A percentile compares a stretch with the other conserved stretches of the same genome.
Evolutionary conservation across 1,140 invertebrate genomes (phyloP).

Genomic region (Orius laevigatus): DNA sequence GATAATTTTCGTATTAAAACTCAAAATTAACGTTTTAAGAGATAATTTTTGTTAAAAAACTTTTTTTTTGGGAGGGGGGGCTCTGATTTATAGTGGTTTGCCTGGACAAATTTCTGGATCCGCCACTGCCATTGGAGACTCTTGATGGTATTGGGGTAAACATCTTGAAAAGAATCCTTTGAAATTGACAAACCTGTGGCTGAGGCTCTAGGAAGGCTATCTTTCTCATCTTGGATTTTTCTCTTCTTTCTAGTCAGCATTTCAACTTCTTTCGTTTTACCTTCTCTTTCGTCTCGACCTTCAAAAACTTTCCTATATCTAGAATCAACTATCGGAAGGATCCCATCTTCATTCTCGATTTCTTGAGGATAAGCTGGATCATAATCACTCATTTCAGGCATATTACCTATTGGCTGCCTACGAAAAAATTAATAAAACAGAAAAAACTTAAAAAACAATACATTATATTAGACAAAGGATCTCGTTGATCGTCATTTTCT

Average conservation of each 20-base stretch:
- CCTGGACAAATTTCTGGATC: too few species aligned
- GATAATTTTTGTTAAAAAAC: too few species aligned
- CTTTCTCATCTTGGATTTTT: neutral
- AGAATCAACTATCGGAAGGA: neutral
- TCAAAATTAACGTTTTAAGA: too few species aligned
- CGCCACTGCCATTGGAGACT: neutral
- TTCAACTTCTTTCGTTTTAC: too few species aligned
- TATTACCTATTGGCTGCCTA: neutral
- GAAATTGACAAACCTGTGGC: slow-evolving; percentile 28
- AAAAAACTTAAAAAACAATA: neutral
- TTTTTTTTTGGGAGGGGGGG: too few species aligned
- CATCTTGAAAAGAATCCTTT: neutral
- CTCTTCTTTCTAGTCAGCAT: slow-evolving; percentile 1
- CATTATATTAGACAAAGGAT: neutral
- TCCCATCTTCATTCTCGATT: neutral
- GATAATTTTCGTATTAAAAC: too few species aligned
- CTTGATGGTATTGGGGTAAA: neutral
- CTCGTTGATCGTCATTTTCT: neutral
- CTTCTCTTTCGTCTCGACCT: too few species aligned
- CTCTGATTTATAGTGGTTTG: too few species aligned
- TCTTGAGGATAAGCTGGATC: neutral
- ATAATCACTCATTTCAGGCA: neutral
- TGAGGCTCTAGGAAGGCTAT: slow-evolving; percentile 8
- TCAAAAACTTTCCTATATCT: slow-evolving; percentile 9
- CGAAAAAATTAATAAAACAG: neutral